phyloP scores from a whole-genome alignment of 2,113 vertebrate genomes.

The Centropus bengalensis region DNA sequence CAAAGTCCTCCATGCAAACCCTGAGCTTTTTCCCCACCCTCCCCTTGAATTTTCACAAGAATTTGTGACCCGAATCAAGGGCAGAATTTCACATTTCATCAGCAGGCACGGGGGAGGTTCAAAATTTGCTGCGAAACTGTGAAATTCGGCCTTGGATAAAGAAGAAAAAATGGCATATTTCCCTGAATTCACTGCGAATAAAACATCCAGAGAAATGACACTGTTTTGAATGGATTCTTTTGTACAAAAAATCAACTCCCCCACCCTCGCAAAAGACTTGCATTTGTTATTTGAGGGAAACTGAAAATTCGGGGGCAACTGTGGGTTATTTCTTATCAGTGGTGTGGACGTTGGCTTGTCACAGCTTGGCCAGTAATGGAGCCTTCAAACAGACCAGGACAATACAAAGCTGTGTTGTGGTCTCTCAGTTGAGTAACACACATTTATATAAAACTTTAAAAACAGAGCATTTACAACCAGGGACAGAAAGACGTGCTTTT shows the following conservation, averaged over 20 bases:
- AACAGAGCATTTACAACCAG: slow-evolving; percentile 75
- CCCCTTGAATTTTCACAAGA: slow-evolving; percentile 9
- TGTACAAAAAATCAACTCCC: neutral
- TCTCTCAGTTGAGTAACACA: slow-evolving; percentile 31
- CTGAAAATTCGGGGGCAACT: neutral
- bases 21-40: slow-evolving; percentile 23
- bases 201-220: neutral
- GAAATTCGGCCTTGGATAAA: slow-evolving; percentile 32
- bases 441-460: slow-evolving; percentile 76
- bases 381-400: neutral
- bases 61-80: neutral
- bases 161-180: neutral
- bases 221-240: neutral
- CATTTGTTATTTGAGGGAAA: neutral
- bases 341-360: neutral
- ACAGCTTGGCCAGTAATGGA: neutral
- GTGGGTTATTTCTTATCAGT: neutral
- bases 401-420: slow-evolving; percentile 16
- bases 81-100: slow-evolving; percentile 30
- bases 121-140: slow-evolving; percentile 51
- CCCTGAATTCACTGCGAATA: neutral
- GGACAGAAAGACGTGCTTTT: slow-evolving; percentile 76
- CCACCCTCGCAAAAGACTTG: neutral
- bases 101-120: slow-evolving; percentile 48
- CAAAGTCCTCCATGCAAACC: slow-evolving; percentile 38